Evolutionary conservation across 2,113 vertebrate species (phyloP), one percentile per base, ranked within the genome.

Genomic region (Leptobrachium leishanense): DNA sequence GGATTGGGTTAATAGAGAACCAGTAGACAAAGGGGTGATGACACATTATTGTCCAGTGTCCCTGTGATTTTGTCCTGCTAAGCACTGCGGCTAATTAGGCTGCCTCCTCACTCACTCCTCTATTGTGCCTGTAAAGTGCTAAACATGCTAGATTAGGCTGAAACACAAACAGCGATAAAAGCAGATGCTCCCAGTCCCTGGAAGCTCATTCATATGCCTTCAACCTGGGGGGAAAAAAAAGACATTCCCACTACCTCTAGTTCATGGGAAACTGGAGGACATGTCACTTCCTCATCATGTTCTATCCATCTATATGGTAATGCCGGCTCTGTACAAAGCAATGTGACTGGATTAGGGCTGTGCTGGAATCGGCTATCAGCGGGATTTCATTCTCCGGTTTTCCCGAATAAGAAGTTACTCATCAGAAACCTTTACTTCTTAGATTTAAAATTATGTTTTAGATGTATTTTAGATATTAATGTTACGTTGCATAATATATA

Each of bases 41-140:
- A 67, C 63, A 76, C 13, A 68, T 55, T 44, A 64, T 62, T 64
- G 72, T 68, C 46, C 74, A 66, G 62, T 65, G 63, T 44, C 73
- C 65, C 59, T 46, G 74, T 41, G 20, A 65, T 20, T 75, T 68
- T 68, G 64, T 67, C 64, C 68, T 68, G 64, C 46, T 68, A 68
- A 76, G n/a, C 11, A 53, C 69, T 53, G 20, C 46, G 54, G 69
- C 46, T 55, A 72, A 72, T 54, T 72, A 54, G 50, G 12, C 69
- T 31, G 6, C n/a, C 69, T 72, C 69, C 40, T 54, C 46, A 72
- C 7, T 54, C 50, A 40, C 69, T 72, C 31, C 31, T 54, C 69
- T 72, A 12, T 54, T 72, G 69, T 53, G 46, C 39, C n/a, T 64
- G n/a, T 15, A n/a, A 53, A 54, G 69, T 72, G 69, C 46, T 72